phyloP scores from a whole-genome alignment of 2,888 invertebrate species.

The Pristionchus japonicus region DNA sequence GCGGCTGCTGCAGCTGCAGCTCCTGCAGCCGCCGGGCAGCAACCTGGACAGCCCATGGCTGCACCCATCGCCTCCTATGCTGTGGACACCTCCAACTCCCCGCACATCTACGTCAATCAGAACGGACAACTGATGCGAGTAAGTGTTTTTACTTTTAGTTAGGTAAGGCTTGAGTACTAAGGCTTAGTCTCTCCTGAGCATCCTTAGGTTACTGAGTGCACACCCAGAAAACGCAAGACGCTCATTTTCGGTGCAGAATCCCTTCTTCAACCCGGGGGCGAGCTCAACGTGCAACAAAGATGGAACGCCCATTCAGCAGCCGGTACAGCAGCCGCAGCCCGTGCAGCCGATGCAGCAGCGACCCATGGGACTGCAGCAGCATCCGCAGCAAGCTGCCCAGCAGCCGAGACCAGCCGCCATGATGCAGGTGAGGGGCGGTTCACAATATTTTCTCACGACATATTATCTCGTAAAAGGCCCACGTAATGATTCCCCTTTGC shows the following conservation, averaged over 20 bases:
- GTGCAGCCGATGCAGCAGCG: not conserved
- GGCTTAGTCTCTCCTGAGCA: too few species aligned
- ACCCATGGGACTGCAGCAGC: not conserved
- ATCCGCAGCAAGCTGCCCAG: too few species aligned
- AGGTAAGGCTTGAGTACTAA: too few species aligned
- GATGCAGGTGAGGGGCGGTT: not conserved
- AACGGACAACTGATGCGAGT: slow-evolving; percentile 32
- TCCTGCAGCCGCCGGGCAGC: not conserved
- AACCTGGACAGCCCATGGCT: not conserved
- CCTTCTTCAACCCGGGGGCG: slow-evolving; percentile 16
- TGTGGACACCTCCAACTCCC: not conserved
- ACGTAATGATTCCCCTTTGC: not conserved
- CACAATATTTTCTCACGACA: too few species aligned
- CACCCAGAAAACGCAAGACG: not conserved
- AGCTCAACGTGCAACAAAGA: not conserved
- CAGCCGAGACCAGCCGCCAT: not conserved
- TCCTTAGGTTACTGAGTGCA: too few species aligned
- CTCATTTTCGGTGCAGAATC: slow-evolving; percentile 13
- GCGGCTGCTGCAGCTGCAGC: too few species aligned
- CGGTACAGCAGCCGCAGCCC: not conserved
- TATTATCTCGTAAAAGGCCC: too few species aligned
- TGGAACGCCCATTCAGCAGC: not conserved
- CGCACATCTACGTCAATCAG: not conserved
- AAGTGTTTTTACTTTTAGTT: not conserved
- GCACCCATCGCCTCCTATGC: not conserved